Evolutionary conservation across 2,113 vertebrate genomes (phyloP).

Genomic region (Psophia crepitans): DNA sequence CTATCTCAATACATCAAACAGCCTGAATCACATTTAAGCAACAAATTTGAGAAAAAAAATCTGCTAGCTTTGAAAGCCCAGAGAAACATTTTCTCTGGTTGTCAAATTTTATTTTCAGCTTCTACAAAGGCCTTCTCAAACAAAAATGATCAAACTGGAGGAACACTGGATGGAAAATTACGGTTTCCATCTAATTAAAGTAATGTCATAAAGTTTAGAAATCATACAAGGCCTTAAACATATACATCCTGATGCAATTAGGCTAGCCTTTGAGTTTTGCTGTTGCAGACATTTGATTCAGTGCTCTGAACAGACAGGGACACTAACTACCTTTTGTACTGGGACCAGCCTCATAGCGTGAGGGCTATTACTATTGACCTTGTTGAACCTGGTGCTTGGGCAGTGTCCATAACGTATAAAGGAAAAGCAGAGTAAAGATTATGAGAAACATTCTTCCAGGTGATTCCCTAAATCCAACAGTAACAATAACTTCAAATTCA

Average conservation of each 20-base stretch:
- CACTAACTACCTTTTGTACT: not conserved
- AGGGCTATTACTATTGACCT: not conserved
- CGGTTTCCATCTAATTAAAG: slow-evolving; percentile 51
- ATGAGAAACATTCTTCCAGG: not conserved
- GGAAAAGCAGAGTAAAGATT: not conserved
- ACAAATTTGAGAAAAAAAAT: not conserved
- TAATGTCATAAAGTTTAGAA: slow-evolving; percentile 21
- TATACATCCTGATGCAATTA: slow-evolving; percentile 46
- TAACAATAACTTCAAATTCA: not conserved
- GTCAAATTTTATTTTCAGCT: not conserved
- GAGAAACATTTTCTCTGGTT: not conserved
- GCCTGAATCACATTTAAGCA: not conserved
- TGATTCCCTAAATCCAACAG: not conserved
- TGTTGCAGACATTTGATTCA: not conserved
- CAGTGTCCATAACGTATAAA: not conserved
- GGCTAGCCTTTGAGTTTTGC: not conserved
- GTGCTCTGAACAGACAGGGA: not conserved
- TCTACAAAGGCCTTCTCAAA: not conserved
- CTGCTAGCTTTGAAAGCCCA: not conserved
- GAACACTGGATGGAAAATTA: slow-evolving; percentile 24
- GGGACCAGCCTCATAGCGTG: not conserved
- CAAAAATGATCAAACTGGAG: not conserved
- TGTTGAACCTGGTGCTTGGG: not conserved
- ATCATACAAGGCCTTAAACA: not conserved
- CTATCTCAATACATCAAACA: not conserved